Base-by-base conservation (phyloP, 2,113 vertebrate species). In the Martes martes region DNA sequence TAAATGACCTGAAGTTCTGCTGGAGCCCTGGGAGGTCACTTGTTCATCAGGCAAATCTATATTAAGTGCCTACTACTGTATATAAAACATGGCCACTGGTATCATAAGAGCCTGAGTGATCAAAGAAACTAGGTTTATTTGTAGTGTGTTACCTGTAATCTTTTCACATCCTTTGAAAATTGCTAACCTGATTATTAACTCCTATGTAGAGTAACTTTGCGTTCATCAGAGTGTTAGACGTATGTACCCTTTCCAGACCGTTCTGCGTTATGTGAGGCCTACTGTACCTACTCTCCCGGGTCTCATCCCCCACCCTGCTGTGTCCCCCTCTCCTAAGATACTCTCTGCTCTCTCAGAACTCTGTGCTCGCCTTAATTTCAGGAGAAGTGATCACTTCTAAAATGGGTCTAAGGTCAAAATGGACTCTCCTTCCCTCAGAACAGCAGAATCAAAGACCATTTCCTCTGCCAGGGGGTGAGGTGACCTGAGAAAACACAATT, bases 161-260 rank as follows among this genome's bases (percentile, higher is more conserved):
- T 79, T 79, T 87, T 78, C 78, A 79, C n/a, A 28, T 8, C 78
- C 73, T 91, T 96, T 89, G 84, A 79, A 96, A 84, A 33, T 74
- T 74, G 31, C 55, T 65, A 80, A 79, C 59, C 26, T 73, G 39
- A 61, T 80, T 47, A 3, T 95, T 81, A 92, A 57, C 45, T 11
- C 26, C 5, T 7, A 2, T 11, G 6, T 85, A 1, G 1, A 3
- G 18, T 90, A 28, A 78, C 69, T 92, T 83, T 91, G 47, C 52
- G 10, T 45, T 42, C 33, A 45, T 42, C 33, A 16, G n/a, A 42
- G 2, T n/a, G 24, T 33, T 85, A 52, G 31, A 45, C 2, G 1
- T 31, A 3, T 11, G 33, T 79, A 11, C 8, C 24, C 47, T 57
- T 96, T 89, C 39, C 21, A 0, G 11, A 11, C 36, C 1, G 2